Conservation (phyloP, 1,140 invertebrate genomes). For the Neodiprion fabricii region DNA sequence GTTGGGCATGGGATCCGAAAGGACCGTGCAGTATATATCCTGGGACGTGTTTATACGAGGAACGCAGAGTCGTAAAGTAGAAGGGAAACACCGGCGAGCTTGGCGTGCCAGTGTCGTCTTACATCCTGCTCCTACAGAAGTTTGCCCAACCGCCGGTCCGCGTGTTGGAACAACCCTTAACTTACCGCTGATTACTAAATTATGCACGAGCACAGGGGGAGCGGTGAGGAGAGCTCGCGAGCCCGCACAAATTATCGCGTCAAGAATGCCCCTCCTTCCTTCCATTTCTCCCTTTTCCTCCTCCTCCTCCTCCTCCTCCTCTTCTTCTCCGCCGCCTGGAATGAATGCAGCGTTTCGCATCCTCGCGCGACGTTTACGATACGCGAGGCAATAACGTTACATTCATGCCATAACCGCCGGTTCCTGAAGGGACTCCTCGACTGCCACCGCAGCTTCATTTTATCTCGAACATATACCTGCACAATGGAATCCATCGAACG, state of each 20-base stretch:
- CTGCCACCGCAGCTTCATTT: conserved; percentile 33
- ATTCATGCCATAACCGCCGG: too few relatives aligned
- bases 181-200: conserved; percentile 9
- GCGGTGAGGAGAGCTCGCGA: neutral
- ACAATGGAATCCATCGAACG: conserved; percentile 54
- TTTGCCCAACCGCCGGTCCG: conserved; percentile 10
- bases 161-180: neutral
- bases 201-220: conserved; percentile 4
- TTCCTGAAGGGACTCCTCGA: conserved; percentile 20
- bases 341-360: too few relatives aligned
- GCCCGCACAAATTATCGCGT: conserved; percentile 3
- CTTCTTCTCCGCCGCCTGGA: too few relatives aligned
- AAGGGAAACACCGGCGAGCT: conserved; percentile 4
- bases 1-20: conserved; percentile 2
- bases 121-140: conserved; percentile 18
- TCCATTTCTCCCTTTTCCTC: too few relatives aligned
- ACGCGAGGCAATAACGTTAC: too few relatives aligned
- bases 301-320: too few relatives aligned
- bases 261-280: too few relatives aligned
- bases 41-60: conserved; percentile 27
- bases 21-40: conserved; percentile 22
- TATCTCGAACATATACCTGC: conserved; percentile 46
- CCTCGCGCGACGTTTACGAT: too few relatives aligned
- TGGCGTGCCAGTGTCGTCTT: conserved; percentile 23
- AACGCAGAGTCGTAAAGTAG: conserved; percentile 25